Conservation (phyloP, 2,113 vertebrate genomes). For the Eublepharis macularius region DNA sequence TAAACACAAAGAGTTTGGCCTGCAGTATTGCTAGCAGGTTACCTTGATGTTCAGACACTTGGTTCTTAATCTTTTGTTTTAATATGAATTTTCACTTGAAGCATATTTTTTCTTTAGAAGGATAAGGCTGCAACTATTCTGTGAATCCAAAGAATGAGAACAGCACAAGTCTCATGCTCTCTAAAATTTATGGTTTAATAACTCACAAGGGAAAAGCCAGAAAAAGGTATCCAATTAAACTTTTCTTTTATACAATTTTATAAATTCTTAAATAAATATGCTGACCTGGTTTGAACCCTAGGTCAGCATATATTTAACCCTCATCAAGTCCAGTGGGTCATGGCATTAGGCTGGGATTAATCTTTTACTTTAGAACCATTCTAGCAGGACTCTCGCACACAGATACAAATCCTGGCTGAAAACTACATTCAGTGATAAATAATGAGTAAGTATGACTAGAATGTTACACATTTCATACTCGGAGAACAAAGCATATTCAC, state of each 20-base stretch:
- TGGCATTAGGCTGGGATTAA: background rate
- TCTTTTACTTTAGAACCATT: background rate
- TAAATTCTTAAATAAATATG: background rate
- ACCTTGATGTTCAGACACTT: conserved; percentile 31
- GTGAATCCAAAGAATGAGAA: conserved; percentile 2
- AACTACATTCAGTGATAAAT: background rate
- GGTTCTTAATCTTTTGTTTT: conserved; percentile 4
- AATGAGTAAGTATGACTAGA: background rate
- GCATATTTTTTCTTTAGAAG: conserved; percentile 18
- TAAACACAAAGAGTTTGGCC: background rate
- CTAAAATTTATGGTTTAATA: conserved; percentile 1
- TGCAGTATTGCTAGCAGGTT: background rate
- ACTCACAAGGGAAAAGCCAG: background rate
- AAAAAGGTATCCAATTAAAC: background rate
- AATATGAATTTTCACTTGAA: conserved; percentile 2
- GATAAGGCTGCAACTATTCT: background rate
- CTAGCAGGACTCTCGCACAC: background rate
- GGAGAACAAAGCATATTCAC: background rate
- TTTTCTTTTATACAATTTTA: background rate
- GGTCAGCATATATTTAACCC: too few species aligned
- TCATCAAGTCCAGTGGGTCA: conserved; percentile 2
- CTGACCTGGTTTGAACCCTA: conserved; percentile 42
- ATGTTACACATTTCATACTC: background rate
- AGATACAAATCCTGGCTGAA: background rate
- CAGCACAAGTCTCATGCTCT: background rate